Conservation (phyloP, 2,797 vertebrate genomes). For the Furcifer pardalis region DNA sequence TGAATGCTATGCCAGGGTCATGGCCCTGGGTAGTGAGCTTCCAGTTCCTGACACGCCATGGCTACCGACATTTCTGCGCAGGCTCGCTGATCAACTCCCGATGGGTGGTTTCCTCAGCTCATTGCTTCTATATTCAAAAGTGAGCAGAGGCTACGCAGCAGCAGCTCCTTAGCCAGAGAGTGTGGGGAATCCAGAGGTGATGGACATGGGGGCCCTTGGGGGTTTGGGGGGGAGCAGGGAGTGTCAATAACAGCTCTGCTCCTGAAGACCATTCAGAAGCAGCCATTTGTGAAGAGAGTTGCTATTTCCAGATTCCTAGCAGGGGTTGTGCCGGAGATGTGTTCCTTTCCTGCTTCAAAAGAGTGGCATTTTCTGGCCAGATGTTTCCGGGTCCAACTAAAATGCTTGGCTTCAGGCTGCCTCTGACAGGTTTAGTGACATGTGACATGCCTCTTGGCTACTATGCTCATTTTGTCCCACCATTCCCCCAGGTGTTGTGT, state of each 20-base stretch:
- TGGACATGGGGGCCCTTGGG: no score
- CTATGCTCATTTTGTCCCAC: background rate
- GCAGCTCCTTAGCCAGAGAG: no score
- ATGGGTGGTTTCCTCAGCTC: conserved; percentile 59
- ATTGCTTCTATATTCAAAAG: conserved; percentile 34
- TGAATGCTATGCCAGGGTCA: background rate
- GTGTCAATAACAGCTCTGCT: background rate
- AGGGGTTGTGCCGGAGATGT: background rate
- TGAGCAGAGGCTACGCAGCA: background rate
- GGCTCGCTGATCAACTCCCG: conserved; percentile 52
- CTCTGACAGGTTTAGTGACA: no score
- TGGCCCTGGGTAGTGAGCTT: conserved; percentile 75
- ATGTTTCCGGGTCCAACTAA: background rate
- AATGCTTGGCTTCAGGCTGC: background rate
- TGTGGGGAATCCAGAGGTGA: background rate
- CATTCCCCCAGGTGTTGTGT: no score
- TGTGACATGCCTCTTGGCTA: background rate
- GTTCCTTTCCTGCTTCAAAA: background rate
- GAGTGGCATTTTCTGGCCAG: background rate
- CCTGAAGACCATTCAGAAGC: background rate
- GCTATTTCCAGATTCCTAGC: background rate
- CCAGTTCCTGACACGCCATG: conserved; percentile 49
- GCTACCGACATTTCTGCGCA: conserved; percentile 50
- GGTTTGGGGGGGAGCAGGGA: background rate
- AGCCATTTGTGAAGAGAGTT: background rate